A percentile compares a stretch with the other conserved stretches of the same genome.
phyloP scores from a whole-genome alignment of 2,113 vertebrate species.

The Clarias gariepinus region DNA sequence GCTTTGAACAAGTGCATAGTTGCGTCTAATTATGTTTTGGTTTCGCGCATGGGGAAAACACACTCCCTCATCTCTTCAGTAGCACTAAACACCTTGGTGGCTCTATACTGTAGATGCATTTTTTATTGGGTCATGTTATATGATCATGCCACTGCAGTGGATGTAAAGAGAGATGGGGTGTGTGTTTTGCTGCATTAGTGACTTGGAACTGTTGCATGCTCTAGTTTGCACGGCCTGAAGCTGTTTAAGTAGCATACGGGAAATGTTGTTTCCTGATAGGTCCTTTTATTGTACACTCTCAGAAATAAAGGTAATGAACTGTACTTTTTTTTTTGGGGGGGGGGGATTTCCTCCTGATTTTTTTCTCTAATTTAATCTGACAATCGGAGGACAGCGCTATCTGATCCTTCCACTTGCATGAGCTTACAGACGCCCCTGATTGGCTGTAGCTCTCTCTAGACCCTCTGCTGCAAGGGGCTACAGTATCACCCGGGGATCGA shows the following conservation, averaged over 20 bases:
- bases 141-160: background rate
- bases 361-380: no score
- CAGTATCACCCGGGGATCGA: no score
- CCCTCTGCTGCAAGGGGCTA: no score
- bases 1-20: background rate
- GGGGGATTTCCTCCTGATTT: no score
- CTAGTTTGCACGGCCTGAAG: slow-evolving; percentile 31
- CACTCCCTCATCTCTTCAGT: slow-evolving; percentile 19
- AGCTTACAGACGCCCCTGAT: no score
- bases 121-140: slow-evolving; percentile 8
- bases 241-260: slow-evolving; percentile 5
- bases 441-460: no score
- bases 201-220: slow-evolving; percentile 38
- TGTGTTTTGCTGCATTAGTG: slow-evolving; percentile 8
- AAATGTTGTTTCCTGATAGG: background rate
- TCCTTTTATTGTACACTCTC: slow-evolving; percentile 11
- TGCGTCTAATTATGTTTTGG: slow-evolving; percentile 3
- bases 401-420: no score
- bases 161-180: background rate
- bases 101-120: background rate
- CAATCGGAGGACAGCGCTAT: no score
- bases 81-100: background rate
- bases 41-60: background rate
- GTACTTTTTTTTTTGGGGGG: background rate
- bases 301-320: background rate